Percentiles rank a stretch among this genome's conserved stretches.
These are phyloP conservation scores for Odontamblyopus rebecca DNA, from an alignment of 2,797 vertebrate species.

Conservation along the genomic window DNA sequence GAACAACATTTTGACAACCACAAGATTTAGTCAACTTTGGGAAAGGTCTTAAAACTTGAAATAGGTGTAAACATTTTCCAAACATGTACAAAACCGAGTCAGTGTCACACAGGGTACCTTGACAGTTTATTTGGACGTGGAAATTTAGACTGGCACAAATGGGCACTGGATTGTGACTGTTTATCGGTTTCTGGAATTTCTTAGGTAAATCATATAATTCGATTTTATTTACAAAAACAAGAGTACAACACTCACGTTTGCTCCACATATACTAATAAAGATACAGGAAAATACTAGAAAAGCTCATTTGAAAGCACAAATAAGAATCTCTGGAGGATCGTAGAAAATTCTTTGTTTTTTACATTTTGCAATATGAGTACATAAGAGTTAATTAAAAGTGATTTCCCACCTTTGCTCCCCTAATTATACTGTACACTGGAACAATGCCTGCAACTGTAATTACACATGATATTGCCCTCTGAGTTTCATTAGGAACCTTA, in stretches of 20 bases:
- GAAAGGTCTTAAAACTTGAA: not conserved
- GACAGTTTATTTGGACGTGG: not conserved
- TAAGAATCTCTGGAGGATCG: conserved; percentile 34
- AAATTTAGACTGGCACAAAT: not conserved
- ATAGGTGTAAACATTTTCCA: not conserved
- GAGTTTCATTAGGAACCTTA: conserved; percentile 71
- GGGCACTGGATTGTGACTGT: not conserved
- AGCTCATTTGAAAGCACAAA: conserved; percentile 43
- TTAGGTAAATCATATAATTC: not conserved
- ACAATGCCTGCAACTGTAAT: conserved; percentile 60
- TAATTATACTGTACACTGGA: conserved; percentile 62
- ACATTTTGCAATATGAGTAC: conserved; percentile 47
- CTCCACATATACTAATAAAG: conserved; percentile 13
- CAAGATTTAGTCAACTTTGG: conserved; percentile 8
- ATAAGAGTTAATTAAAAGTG: conserved; percentile 63
- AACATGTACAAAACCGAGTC: not conserved
- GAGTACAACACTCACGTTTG: not conserved
- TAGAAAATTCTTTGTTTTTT: conserved; percentile 45
- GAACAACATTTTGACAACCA: conserved; percentile 22
- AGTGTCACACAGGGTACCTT: not conserved
- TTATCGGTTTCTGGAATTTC: not conserved
- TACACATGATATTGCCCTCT: conserved; percentile 70
- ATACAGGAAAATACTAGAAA: conserved; percentile 35
- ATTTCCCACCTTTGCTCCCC: conserved; percentile 59
- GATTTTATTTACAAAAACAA: not conserved